Conservation (phyloP, 2,797 vertebrate genomes). For the Poeciliopsis paucimaculata region DNA sequence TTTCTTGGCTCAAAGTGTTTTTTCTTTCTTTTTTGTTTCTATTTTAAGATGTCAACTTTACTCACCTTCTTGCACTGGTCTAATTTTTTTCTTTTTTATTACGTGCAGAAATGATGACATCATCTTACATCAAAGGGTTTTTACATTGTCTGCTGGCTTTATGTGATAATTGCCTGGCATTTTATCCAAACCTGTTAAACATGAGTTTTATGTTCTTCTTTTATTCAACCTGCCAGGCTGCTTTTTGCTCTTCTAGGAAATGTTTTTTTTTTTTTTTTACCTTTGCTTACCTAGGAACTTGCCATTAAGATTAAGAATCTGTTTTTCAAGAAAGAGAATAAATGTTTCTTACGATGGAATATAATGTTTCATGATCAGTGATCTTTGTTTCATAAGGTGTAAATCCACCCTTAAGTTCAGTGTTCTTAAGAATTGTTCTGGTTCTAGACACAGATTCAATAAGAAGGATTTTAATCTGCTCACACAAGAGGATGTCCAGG, state of each 20-base stretch:
- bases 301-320: background rate
- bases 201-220: background rate
- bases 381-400: background rate
- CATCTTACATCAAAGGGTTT: background rate
- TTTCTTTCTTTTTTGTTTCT: background rate
- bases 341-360: background rate
- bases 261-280: background rate
- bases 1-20: background rate
- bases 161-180: background rate
- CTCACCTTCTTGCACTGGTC: constrained; percentile 7
- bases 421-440: background rate
- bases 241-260: constrained; percentile 7
- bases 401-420: background rate
- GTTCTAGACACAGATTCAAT: background rate
- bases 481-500: background rate
- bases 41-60: background rate
- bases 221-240: constrained; percentile 12
- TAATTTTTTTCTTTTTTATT: background rate
- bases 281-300: background rate
- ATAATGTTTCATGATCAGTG: background rate
- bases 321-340: background rate
- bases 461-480: background rate
- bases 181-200: background rate
- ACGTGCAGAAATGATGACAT: constrained; percentile 1
- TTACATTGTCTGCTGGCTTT: background rate